Evolutionary conservation across 2,797 vertebrate species (phyloP).

Genomic region (Phalanger gymnotis): DNA sequence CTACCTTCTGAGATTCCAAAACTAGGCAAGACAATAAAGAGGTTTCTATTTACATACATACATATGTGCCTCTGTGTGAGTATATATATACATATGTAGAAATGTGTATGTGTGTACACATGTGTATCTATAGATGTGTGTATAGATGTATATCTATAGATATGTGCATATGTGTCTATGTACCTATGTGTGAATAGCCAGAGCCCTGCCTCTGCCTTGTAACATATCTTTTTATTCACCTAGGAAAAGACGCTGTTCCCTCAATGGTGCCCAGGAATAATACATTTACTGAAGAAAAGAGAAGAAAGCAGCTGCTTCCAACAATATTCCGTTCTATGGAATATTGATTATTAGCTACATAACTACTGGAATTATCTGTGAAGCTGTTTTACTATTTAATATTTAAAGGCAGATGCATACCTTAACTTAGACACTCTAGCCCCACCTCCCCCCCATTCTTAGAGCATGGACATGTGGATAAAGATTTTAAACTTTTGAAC

Average conservation of each 20-base stretch:
- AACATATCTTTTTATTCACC: slow-evolving; percentile 30
- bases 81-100: no score
- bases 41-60: background rate
- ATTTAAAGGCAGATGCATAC: slow-evolving; percentile 70
- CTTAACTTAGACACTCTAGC: slow-evolving; percentile 59
- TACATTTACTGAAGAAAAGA: background rate
- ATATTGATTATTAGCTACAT: slow-evolving; percentile 75
- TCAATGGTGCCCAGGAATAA: slow-evolving; percentile 82
- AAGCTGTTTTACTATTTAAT: slow-evolving; percentile 67
- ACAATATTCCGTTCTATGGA: slow-evolving; percentile 66
- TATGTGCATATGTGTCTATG: background rate
- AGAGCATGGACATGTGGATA: slow-evolving; percentile 53
- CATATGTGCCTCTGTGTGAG: no score
- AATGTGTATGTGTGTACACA: no score
- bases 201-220: background rate
- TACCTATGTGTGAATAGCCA: background rate
- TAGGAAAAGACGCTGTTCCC: slow-evolving; percentile 86
- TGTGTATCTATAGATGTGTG: no score
- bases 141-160: no score
- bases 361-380: slow-evolving; percentile 38
- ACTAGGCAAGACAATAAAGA: background rate
- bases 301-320: slow-evolving; percentile 49
- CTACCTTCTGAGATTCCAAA: background rate
- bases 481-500: slow-evolving; percentile 43
- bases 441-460: slow-evolving; percentile 40